phyloP scores from a whole-genome alignment of 2,113 vertebrate species.

The Oceanites oceanicus region DNA sequence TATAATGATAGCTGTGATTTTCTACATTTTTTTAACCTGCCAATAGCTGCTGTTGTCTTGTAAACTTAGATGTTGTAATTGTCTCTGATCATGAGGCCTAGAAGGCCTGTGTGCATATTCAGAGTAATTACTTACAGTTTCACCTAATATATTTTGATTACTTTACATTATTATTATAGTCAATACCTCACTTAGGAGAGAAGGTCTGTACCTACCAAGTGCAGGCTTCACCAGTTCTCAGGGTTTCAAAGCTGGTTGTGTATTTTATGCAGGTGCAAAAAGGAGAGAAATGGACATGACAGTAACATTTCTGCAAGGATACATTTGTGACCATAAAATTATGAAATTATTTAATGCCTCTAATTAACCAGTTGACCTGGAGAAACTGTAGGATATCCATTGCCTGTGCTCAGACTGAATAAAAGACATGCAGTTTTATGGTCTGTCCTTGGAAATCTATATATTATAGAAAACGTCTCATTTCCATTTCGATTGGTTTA shows the following conservation, averaged over 20 bases:
- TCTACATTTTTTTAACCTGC: background rate
- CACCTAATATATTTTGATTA: background rate
- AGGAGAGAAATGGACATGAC: background rate
- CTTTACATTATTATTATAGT: background rate
- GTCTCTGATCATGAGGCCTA: background rate
- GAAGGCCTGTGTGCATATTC: background rate
- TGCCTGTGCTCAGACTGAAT: background rate
- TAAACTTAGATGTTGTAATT: background rate
- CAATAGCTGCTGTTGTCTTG: background rate
- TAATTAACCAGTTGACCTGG: background rate
- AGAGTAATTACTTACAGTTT: background rate
- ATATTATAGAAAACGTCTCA: background rate
- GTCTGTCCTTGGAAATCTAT: background rate
- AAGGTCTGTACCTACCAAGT: fast-evolving
- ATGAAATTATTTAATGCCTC: background rate
- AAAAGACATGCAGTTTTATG: background rate
- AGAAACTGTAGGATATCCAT: background rate
- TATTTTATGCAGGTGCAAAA: background rate
- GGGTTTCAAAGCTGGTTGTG: background rate
- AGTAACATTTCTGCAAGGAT: background rate
- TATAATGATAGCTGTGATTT: background rate
- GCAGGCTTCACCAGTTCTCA: background rate
- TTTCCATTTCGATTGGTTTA: background rate
- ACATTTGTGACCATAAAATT: background rate
- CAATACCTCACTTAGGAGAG: background rate